These are phyloP conservation scores for Paedocypris micromegethes DNA, from an alignment of 2,797 vertebrate genomes.

Conservation along the genomic window DNA sequence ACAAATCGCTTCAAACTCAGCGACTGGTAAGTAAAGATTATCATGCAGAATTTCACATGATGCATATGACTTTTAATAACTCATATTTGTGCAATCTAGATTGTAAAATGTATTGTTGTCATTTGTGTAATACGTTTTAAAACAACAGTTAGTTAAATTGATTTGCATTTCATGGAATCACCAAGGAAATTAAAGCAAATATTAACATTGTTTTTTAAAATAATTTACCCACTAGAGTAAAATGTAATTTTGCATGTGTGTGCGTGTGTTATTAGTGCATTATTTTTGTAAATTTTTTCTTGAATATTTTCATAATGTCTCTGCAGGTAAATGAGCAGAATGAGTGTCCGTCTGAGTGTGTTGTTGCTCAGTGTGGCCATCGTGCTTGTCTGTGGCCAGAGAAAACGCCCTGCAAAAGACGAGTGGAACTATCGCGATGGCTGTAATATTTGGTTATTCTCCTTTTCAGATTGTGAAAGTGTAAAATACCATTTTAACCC, in stretches of 20 bases:
- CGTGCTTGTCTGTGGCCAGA: slow-evolving; percentile 60
- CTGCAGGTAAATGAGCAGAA: slow-evolving; percentile 50
- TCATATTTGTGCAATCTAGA: neutral
- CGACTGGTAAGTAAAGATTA: slow-evolving; percentile 30
- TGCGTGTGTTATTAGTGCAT: too few relatives aligned
- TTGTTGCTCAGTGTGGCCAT: slow-evolving; percentile 53
- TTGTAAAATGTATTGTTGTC: neutral
- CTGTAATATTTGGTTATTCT: slow-evolving; percentile 60
- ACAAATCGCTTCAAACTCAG: slow-evolving; percentile 8
- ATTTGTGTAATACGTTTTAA: neutral
- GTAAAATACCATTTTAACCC: too few relatives aligned
- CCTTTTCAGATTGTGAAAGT: too few relatives aligned
- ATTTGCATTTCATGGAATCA: too few relatives aligned
- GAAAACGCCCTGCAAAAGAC: slow-evolving; percentile 49
- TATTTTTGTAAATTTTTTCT: too few relatives aligned
- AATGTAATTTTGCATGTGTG: too few relatives aligned
- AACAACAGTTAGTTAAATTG: too few relatives aligned
- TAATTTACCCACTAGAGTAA: too few relatives aligned
- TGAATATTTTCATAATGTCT: neutral
- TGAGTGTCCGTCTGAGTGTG: slow-evolving; percentile 59
- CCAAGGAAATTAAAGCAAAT: too few relatives aligned
- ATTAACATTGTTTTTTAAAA: too few relatives aligned
- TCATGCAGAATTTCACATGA: neutral
- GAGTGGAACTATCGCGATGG: slow-evolving; percentile 75
- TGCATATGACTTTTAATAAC: too few relatives aligned